These are phyloP conservation scores for Gadus chalcogrammus DNA, from an alignment of 2,113 vertebrate species.

Conservation along the genomic window DNA sequence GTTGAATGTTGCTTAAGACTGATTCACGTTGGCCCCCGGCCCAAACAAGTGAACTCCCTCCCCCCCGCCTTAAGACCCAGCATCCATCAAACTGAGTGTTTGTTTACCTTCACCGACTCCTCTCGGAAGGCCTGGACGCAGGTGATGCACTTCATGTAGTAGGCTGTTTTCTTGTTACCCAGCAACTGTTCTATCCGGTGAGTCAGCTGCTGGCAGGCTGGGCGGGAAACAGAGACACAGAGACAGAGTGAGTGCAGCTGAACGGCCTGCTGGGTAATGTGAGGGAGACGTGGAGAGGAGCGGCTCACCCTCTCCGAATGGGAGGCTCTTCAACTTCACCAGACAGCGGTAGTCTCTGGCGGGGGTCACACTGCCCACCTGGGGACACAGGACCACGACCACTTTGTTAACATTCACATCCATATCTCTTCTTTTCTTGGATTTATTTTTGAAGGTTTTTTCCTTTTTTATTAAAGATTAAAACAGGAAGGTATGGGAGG, in stretches of 20 bases:
- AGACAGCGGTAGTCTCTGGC: slow-evolving; percentile 81
- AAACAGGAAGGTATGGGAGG: no score
- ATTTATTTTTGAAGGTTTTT: not conserved
- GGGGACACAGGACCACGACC: slow-evolving; percentile 20
- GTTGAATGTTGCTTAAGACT: not conserved
- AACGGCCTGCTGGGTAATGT: slow-evolving; percentile 3
- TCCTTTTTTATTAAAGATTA: no score
- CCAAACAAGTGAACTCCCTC: not conserved
- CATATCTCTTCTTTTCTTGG: not conserved
- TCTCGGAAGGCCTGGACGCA: slow-evolving; percentile 87
- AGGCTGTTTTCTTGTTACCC: slow-evolving; percentile 79
- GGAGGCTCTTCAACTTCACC: slow-evolving; percentile 78
- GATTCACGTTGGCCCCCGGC: not conserved
- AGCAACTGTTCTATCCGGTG: slow-evolving; percentile 87
- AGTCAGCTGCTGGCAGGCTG: slow-evolving; percentile 88
- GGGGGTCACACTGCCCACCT: slow-evolving; percentile 94
- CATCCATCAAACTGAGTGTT: slow-evolving; percentile 27
- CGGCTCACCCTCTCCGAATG: slow-evolving; percentile 84
- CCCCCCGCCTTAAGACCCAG: not conserved
- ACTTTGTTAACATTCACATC: slow-evolving; percentile 11
- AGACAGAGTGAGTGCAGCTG: slow-evolving; percentile 32
- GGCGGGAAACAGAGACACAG: slow-evolving; percentile 53
- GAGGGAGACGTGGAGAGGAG: not conserved
- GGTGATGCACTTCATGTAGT: slow-evolving; percentile 88
- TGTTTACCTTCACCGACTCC: slow-evolving; percentile 86